phyloP scores from a whole-genome alignment of 2,888 invertebrate genomes.

The Netelia inedita region DNA sequence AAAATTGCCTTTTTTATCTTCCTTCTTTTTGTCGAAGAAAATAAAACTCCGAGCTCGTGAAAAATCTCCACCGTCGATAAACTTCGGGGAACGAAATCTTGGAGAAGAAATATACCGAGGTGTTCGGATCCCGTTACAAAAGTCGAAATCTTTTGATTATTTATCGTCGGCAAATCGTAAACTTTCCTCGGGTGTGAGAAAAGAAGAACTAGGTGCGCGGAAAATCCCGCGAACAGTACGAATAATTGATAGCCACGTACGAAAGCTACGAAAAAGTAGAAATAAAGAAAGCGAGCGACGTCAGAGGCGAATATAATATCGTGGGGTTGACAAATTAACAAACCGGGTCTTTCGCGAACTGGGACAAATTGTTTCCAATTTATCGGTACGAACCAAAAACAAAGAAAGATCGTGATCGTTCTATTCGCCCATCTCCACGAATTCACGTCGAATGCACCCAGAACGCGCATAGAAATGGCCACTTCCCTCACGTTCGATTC shows the following conservation, averaged over 20 bases:
- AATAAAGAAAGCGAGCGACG: not conserved
- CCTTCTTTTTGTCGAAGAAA: not conserved
- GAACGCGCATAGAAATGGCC: not conserved
- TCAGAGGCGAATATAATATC: constrained; percentile 34
- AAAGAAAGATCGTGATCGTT: constrained; percentile 34
- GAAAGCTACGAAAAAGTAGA: not conserved
- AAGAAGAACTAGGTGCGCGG: not conserved
- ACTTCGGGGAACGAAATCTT: not conserved
- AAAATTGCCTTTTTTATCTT: not conserved
- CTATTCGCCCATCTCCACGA: constrained; percentile 9
- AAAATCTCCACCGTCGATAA: constrained; percentile 6
- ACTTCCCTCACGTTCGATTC: not conserved
- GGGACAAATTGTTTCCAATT: constrained; percentile 57
- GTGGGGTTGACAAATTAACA: constrained; percentile 51
- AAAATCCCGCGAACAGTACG: not conserved
- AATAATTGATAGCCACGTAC: constrained; percentile 47
- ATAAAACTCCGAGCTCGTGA: not conserved
- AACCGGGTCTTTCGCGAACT: constrained; percentile 32
- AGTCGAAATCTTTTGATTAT: constrained; percentile 1
- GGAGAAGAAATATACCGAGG: constrained; percentile 4
- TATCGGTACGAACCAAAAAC: constrained; percentile 5
- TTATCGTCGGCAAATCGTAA: not conserved
- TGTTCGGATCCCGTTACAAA: not conserved
- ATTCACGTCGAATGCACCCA: constrained; percentile 8
- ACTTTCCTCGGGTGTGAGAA: too few relatives aligned